Evolutionary conservation across 1,140 invertebrate species (phyloP), one percentile per base, ranked within the genome.

Genomic region (Holotrichia oblita): DNA sequence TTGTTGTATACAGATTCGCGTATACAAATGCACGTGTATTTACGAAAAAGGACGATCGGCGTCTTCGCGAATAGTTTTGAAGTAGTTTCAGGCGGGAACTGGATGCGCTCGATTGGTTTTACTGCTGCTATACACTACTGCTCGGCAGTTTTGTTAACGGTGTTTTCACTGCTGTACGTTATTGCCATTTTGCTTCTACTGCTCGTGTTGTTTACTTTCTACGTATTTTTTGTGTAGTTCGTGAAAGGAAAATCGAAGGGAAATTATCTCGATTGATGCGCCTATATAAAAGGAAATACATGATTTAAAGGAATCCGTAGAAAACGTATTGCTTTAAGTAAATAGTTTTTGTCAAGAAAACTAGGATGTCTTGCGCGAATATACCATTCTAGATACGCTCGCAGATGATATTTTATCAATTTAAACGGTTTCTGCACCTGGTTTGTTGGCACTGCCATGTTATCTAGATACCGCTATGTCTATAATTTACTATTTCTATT

Each of bases 61-160:
- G 61, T 69, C 61, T 27, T 27, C 61, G 22, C 61, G 61, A 14
- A 69, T 69, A 69, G 20, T 27, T 55, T 69, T 20, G 61, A 69
- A 69, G 61, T 69, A 69, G 61, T 69, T 69, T 69, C 61, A 22
- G 61, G 61, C 61, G 61, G 61, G 61, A 69, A 69, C 61, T 69
- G 24, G 61, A 69, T 69, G 61, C 61, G 61, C 61, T 69, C 61
- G 61, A 69, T 69, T 69, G 61, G 61, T 69, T 69, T 69, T 27
- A 69, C 22, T 69, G 61, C 22, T 55, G 14, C 48, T 55, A 17
- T 55, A 55, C 22, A 69, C 61, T 34, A 6, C 44, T 17, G 7
- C 10, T 48, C 61, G 61, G 61, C 22, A 69, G 61, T 69, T 69
- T 69, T 7, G 8, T 24, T 69, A 69, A 69, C 61, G 22, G 61